Percentiles rank a stretch among this genome's conserved stretches.
phyloP scores from a whole-genome alignment of 2,888 invertebrate species.

The Ichneumon xanthorius region DNA sequence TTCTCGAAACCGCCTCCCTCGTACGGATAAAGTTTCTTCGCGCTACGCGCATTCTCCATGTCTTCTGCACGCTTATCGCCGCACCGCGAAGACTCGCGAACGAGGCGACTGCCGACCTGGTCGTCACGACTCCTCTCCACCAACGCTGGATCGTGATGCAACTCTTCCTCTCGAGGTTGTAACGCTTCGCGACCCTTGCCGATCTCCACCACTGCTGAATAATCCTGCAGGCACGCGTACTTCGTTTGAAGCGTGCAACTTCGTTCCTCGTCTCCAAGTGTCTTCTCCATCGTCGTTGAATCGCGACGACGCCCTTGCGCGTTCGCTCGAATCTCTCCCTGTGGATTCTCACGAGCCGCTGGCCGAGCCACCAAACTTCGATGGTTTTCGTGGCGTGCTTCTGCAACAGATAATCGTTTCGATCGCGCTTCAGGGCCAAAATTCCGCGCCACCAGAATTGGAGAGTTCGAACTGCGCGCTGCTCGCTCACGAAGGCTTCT shows the following conservation, averaged over 20 bases:
- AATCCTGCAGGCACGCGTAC: slow-evolving; percentile 64
- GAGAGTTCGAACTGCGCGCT: slow-evolving; percentile 79
- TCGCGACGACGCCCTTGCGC: slow-evolving; percentile 80
- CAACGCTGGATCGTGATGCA: slow-evolving; percentile 72
- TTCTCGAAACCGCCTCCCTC: slow-evolving; percentile 85
- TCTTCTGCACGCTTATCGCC: slow-evolving; percentile 80
- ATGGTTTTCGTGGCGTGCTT: slow-evolving; percentile 79
- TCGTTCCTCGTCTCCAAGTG: slow-evolving; percentile 72
- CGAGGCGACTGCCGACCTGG: slow-evolving; percentile 42
- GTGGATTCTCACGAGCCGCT: slow-evolving; percentile 83
- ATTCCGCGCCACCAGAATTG: slow-evolving; percentile 85
- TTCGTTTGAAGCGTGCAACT: slow-evolving; percentile 44
- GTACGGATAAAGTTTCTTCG: slow-evolving; percentile 72
- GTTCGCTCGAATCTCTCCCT: slow-evolving; percentile 80
- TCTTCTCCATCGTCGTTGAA: slow-evolving; percentile 84
- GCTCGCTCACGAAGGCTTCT: slow-evolving; percentile 80
- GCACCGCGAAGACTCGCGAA: slow-evolving; percentile 66
- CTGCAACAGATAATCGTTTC: slow-evolving; percentile 81
- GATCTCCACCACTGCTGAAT: slow-evolving; percentile 78
- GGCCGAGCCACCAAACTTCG: slow-evolving; percentile 78
- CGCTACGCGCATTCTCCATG: slow-evolving; percentile 83
- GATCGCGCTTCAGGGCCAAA: slow-evolving; percentile 82
- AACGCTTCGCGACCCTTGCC: slow-evolving; percentile 59
- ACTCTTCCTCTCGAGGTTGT: slow-evolving; percentile 57
- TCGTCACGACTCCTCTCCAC: slow-evolving; percentile 68